A percentile compares a stretch with the other conserved stretches of the same genome.
phyloP scores from a whole-genome alignment of 2,888 invertebrate species.

The Eupelmus urozonus region DNA sequence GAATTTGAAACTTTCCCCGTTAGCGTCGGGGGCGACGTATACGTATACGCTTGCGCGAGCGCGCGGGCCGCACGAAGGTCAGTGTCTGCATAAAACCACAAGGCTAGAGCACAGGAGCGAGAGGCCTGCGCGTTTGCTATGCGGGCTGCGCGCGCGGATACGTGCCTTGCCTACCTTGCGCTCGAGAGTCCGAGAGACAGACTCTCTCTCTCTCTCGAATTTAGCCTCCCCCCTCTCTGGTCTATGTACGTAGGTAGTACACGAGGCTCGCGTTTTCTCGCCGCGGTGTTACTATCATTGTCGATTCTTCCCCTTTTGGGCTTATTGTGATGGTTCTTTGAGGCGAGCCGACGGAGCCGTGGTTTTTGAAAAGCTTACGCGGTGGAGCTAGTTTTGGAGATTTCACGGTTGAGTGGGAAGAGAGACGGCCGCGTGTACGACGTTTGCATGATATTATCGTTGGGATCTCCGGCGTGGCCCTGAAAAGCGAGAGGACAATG shows the following conservation, averaged over 20 bases:
- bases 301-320: no score
- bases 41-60: slow-evolving; percentile 54
- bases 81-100: slow-evolving; percentile 77
- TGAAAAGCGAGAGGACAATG: not conserved
- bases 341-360: no score
- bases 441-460: slow-evolving; percentile 17
- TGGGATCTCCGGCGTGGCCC: slow-evolving; percentile 2
- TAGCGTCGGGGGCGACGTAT: slow-evolving; percentile 59
- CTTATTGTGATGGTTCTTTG: no score
- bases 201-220: slow-evolving; percentile 64
- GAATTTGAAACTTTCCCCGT: slow-evolving; percentile 76
- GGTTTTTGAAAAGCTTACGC: slow-evolving; percentile 13
- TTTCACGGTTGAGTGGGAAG: not conserved
- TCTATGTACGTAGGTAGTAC: not conserved
- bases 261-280: not conserved
- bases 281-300: not conserved
- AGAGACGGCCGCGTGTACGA: slow-evolving; percentile 3
- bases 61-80: slow-evolving; percentile 72
- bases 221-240: slow-evolving; percentile 62
- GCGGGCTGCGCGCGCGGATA: slow-evolving; percentile 75
- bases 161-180: slow-evolving; percentile 72
- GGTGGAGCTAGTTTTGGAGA: slow-evolving; percentile 24
- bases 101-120: slow-evolving; percentile 69
- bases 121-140: slow-evolving; percentile 72
- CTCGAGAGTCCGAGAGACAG: slow-evolving; percentile 52